phyloP scores from a whole-genome alignment of 2,113 vertebrate species.

The Engraulis encrasicolus region DNA sequence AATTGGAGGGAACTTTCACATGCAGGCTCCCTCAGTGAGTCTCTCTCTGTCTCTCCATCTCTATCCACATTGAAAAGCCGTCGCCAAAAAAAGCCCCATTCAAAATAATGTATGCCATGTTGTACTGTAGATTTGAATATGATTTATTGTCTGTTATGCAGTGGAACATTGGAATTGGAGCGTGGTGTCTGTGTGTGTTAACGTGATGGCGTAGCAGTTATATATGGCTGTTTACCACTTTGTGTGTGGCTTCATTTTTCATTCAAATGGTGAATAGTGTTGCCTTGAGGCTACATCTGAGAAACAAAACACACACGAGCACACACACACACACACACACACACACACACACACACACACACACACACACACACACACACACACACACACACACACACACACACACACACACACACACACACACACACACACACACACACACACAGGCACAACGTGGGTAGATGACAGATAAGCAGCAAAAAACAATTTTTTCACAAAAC shows the following conservation, averaged over 20 bases:
- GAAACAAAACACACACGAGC: too few species aligned
- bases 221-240: conserved; percentile 9
- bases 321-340: neutral
- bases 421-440: neutral
- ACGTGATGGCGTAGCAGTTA: neutral
- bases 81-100: neutral
- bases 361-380: neutral
- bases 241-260: neutral
- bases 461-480: too few species aligned
- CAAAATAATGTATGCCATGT: neutral
- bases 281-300: conserved; percentile 17
- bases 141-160: too few species aligned
- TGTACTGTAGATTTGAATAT: neutral
- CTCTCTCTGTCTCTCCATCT: neutral
- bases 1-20: too few species aligned
- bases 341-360: neutral
- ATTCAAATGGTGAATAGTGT: neutral
- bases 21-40: neutral
- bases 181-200: neutral
- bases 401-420: neutral
- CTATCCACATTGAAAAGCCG: neutral
- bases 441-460: neutral
- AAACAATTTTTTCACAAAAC: too few species aligned
- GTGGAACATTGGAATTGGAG: neutral
- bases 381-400: neutral